Evolutionary conservation across 2,113 vertebrate species (phyloP), one percentile per base, ranked within the genome.

Genomic region (Coregonus clupeaformis): DNA sequence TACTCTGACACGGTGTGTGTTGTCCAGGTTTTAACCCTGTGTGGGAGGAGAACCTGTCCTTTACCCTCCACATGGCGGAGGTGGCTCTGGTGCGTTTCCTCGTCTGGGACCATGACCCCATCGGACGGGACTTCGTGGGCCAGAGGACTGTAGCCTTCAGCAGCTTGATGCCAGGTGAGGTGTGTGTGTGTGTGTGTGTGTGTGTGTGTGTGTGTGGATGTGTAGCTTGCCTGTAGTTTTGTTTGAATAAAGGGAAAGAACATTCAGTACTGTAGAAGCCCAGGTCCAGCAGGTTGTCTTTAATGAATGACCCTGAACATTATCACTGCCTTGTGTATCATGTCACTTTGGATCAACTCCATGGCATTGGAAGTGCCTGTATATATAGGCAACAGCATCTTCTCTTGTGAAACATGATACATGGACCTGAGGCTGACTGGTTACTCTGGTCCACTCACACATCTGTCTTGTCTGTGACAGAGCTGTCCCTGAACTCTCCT

Each of bases 41-140:
- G 1, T 99, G 98, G 98, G 98, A 99, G 86, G 98, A 99, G 91
- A 97, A 95, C 0, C 87, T 99, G 78, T 97, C 95, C 30, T 99
- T 99, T 76, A 99, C 95, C 2, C 91, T 99, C 66, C 97, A 99
- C 85, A 97, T 99, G 97, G 95, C 97, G 0, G 98, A 99, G 72
- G 90, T 97, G 16, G 95, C 95, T 71, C 87, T 99, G 83, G 96
- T 99, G 77, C 93, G 97, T 0, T 99, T 99, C 81, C 95, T 99
- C 0, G 97, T 99, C 18, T 99, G 98, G 98, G 97, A 99, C 87
- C 97, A 99, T 0, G 98, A 99, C 76, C 98, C 98, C 0, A 99
- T 99, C 6, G 98, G 98, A 73, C 86, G 97, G 68, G 97, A 99
- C 86, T 99, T 99, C 0, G 96, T 99, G 79, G 97, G 98, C 49